Evolutionary conservation across 2,113 vertebrate species (phyloP).

Genomic region (Smithornis capensis): DNA sequence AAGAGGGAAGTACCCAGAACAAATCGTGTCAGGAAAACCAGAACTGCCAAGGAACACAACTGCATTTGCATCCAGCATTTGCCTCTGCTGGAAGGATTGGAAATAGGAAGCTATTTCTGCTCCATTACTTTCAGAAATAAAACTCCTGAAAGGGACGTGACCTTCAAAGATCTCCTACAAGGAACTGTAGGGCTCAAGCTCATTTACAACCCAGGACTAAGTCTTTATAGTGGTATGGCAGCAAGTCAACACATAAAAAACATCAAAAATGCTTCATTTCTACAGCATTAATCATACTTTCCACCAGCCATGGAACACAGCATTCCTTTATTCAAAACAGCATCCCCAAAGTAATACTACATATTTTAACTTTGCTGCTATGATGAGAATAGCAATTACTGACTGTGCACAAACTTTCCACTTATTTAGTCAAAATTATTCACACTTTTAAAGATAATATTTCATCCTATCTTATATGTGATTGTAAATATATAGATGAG

Average conservation of each 20-base stretch:
- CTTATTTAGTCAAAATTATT: not conserved
- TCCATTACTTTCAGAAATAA: constrained; percentile 2
- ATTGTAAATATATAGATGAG: not conserved
- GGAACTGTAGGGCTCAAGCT: not conserved
- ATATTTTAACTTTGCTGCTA: constrained; percentile 14
- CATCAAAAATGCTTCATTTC: constrained; percentile 34
- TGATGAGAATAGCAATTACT: not conserved
- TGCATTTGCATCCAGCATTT: not conserved
- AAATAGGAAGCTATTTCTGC: constrained; percentile 25
- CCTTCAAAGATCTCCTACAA: not conserved
- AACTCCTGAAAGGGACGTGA: not conserved
- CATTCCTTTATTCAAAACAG: constrained; percentile 39
- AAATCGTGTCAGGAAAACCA: not conserved
- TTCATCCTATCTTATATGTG: not conserved
- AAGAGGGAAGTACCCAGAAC: not conserved
- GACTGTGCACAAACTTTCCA: not conserved
- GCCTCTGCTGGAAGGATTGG: constrained; percentile 64
- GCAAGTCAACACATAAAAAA: not conserved
- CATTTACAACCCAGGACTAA: not conserved
- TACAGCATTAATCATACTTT: constrained; percentile 47
- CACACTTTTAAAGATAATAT: not conserved
- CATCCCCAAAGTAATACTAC: constrained; percentile 3
- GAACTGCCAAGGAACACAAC: not conserved
- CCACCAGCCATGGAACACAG: constrained; percentile 2
- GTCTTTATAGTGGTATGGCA: not conserved